Evolutionary conservation across 2,113 vertebrate species (phyloP), one percentile per base, ranked within the genome.

Genomic region (Ginglymostoma cirratum): DNA sequence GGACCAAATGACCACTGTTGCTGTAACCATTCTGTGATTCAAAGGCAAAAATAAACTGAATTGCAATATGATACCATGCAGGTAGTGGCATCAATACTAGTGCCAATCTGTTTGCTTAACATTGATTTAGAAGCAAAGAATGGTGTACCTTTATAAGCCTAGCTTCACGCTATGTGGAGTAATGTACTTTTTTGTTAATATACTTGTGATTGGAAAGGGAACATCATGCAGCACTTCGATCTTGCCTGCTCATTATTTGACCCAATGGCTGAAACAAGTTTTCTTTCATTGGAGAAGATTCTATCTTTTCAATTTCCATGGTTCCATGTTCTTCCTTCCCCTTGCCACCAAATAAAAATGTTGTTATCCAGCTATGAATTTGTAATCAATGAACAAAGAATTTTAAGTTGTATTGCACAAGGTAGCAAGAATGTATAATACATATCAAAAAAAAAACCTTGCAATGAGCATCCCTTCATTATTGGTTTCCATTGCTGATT

Each of bases 101-200:
- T 23, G 34, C 65, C 21, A 5, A 66, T 61, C 17, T 67, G 65
- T 66, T 93, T 93, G n/a, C n/a, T 93, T 90, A 34, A 90, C 61
- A n/a, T 93, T 92, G 30, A 90, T 90, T 92, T 65, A n/a, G 55
- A 92, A 93, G 67, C 61, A 66, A 92, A 65, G 30, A 52, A 89
- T 34, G 65, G n/a, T 52, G 45, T 48, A 87, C 55, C 27, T 52
- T 52, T 89, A 34, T 93, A 38, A 19, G 2, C 21, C 6, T 66
- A 66, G 61, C 89, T 93, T n/a, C 34, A 38, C 23, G 7, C 30
- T 8, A 92, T 92, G 89, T 34, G 65, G 89, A 61, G 89, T 34
- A 92, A 66, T 38, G 34, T 66, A 0, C 17, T n/a, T 93, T n/a
- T 93, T 93, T 61, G 55, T 38, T 67, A 38, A 21, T 66, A 93